Evolutionary conservation across 2,888 invertebrate species (phyloP).

Genomic region (Uropetala carovei): DNA sequence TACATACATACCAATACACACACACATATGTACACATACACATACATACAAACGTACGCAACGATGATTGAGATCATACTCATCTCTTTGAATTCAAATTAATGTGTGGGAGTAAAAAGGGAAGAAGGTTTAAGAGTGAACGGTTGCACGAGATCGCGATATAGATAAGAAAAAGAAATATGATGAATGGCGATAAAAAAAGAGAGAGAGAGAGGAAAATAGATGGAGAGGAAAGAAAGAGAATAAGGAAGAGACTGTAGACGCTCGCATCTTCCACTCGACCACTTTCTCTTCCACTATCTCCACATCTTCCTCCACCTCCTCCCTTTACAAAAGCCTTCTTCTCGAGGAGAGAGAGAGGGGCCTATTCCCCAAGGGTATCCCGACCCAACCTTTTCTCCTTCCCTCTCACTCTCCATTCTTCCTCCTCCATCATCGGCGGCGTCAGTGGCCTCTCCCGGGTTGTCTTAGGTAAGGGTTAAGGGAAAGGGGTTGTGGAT

Average conservation of each 20-base stretch:
- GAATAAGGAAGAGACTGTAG: not conserved
- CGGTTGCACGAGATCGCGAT: conserved; percentile 21
- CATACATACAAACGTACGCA: too few relatives aligned
- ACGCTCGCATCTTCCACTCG: too few relatives aligned
- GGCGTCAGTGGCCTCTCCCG: not conserved
- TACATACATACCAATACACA: too few relatives aligned
- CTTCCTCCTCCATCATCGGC: not conserved
- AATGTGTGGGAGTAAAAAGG: not conserved
- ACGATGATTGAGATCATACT: not conserved
- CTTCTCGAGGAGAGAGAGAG: not conserved
- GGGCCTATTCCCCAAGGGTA: not conserved
- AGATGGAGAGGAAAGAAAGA: not conserved
- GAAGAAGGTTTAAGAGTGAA: not conserved
- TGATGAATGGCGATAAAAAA: conserved; percentile 32
- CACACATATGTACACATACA: too few relatives aligned
- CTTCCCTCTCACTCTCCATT: not conserved
- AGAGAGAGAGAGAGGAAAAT: not conserved
- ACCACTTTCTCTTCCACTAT: too few relatives aligned
- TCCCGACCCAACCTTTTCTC: too few relatives aligned
- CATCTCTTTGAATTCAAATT: not conserved
- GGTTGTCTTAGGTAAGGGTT: conserved; percentile 63
- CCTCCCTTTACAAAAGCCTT: not conserved
- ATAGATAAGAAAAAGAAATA: conserved; percentile 15
- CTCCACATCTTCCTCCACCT: not conserved
- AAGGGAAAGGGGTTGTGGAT: conserved; percentile 40